Evolutionary conservation across 2,113 vertebrate genomes (phyloP), one percentile per base, ranked within the genome.

Genomic region (Daphoenositta chrysoptera): DNA sequence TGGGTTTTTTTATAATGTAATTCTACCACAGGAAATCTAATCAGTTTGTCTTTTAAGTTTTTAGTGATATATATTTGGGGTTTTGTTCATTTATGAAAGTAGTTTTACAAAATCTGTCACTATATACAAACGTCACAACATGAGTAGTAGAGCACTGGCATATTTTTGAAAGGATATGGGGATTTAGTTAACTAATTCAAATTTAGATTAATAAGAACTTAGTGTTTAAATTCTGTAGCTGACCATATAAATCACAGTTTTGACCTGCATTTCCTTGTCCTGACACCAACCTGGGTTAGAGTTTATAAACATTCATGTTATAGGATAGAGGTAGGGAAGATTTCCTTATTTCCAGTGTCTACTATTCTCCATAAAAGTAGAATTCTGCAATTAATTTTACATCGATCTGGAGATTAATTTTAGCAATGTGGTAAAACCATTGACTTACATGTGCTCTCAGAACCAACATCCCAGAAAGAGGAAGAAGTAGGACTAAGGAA

Each of bases 1-100:
- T 54, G 71, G 90, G 95, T 95, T 58, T 15, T 90, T 92, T 91
- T 69, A 90, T 95, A 95, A 93, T 69, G 47, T 44, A 69, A 37
- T 81, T 93, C 76, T 57, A 58, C 63, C 48, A 51, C 44, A 90
- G 88, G 73, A 91, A 94, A 94, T 76, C 53, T 76, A 90, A 84
- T 83, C 86, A 72, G 61, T 45, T 89, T 69, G 12, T 78, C 57
- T 77, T 88, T 22, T 78, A 80, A 65, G 24, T 37, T 91, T 84
- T 92, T 71, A 30, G 40, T 42, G n/a, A 42, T 66, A 64, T 87
- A 76, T 27, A 75, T 75, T 73, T 1, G 5, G 15, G 28, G 14
- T 48, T 86, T 66, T 86, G 24, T 64, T 86, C 26, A 56, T 78
- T 94, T 93, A 68, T 53, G 35, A 44, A 90, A 78, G 48, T 11